These are phyloP conservation scores for Fratercula arctica DNA, from an alignment of 2,797 vertebrate genomes.

Conservation along the genomic window DNA sequence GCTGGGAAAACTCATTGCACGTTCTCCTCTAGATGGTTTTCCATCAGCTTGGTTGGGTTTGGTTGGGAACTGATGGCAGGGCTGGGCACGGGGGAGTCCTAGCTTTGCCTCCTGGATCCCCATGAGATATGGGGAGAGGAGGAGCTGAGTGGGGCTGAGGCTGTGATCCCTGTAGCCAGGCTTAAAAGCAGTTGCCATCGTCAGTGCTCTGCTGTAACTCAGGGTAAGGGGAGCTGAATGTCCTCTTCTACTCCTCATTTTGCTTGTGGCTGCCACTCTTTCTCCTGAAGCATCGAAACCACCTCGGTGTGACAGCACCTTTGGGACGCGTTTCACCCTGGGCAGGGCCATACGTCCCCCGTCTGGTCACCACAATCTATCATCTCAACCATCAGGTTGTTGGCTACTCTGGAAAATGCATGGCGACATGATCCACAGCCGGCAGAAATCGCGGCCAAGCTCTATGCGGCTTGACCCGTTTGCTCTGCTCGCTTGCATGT, in stretches of 20 bases:
- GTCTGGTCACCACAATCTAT: background rate
- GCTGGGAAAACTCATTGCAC: background rate
- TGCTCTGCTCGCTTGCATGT: accelerated
- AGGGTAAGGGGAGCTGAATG: background rate
- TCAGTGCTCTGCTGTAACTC: background rate
- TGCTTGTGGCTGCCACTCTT: background rate
- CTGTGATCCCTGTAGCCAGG: background rate
- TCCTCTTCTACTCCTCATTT: background rate
- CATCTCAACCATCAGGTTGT: background rate
- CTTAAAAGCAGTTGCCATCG: background rate
- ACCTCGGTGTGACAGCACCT: background rate
- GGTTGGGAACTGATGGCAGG: background rate
- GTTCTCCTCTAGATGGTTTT: background rate
- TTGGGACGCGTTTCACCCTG: background rate
- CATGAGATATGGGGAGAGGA: background rate
- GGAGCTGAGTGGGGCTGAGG: background rate
- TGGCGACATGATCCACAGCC: accelerated
- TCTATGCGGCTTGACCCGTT: accelerated
- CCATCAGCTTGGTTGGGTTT: background rate
- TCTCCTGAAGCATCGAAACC: accelerated
- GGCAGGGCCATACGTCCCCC: background rate
- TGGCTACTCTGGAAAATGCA: background rate
- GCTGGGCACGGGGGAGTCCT: background rate
- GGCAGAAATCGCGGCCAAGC: accelerated
- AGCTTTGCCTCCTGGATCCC: background rate